Evolutionary conservation across 92 coral and sea anemone species (phyloP).

Genomic region (Heliopora coerulea): DNA sequence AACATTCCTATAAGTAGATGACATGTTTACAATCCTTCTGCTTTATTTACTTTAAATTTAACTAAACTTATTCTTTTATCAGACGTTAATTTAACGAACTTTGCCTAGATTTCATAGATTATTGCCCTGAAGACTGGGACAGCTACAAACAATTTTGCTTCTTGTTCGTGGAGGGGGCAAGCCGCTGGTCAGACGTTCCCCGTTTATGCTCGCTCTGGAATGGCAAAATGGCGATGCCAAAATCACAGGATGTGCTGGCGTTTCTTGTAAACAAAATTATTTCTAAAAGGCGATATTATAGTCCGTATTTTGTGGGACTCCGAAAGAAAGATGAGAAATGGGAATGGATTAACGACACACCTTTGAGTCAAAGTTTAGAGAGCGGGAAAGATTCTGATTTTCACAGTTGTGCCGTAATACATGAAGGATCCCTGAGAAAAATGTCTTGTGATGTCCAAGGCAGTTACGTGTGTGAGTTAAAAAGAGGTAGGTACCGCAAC

Average conservation of each 20-base stretch:
- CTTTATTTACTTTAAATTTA: too few relatives aligned
- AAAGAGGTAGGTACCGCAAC: conserved; percentile 51
- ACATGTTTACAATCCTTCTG: too few relatives aligned
- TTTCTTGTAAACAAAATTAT: conserved; percentile 57
- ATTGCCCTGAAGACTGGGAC: conserved; percentile 74
- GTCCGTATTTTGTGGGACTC: conserved; percentile 68
- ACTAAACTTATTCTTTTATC: too few relatives aligned
- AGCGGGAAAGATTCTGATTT: neutral
- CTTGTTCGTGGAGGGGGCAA: conserved; percentile 55
- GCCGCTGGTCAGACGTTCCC: conserved; percentile 63
- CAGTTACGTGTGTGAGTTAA: conserved; percentile 74
- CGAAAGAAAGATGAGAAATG: conserved; percentile 55
- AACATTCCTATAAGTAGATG: too few relatives aligned
- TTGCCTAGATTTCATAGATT: conserved; percentile 45
- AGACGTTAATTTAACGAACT: too few relatives aligned
- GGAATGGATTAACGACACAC: conserved; percentile 79
- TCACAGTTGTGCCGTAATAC: conserved; percentile 57
- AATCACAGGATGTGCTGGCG: conserved; percentile 67
- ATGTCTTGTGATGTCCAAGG: conserved; percentile 51
- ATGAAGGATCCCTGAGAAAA: conserved; percentile 55
- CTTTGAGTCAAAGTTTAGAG: conserved; percentile 46
- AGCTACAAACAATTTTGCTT: conserved; percentile 73
- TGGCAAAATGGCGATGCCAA: conserved; percentile 85
- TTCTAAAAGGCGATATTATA: conserved; percentile 39
- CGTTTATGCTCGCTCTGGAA: conserved; percentile 59